Conservation (phyloP, 2,113 vertebrate genomes). For the Pycnonotus jocosus region DNA sequence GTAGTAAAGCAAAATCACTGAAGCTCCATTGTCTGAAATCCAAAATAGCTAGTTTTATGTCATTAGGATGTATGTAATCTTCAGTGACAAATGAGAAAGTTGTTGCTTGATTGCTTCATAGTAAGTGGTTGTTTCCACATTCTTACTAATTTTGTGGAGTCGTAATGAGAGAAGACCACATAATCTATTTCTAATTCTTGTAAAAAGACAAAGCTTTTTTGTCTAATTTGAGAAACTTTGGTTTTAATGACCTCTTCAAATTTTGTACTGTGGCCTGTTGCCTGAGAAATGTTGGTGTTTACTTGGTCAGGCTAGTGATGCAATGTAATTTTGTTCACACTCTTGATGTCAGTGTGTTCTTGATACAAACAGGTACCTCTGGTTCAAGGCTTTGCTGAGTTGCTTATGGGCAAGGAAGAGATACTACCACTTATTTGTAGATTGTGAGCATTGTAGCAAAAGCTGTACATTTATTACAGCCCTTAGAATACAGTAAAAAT, state of each 20-base stretch:
- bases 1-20: background rate
- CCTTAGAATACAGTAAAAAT: background rate
- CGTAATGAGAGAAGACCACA: background rate
- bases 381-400: background rate
- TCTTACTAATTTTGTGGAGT: background rate
- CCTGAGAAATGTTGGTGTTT: background rate
- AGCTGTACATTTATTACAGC: background rate
- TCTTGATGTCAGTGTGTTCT: rapidly evolving
- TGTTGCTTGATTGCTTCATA: background rate
- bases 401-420: background rate
- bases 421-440: background rate
- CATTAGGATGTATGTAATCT: background rate
- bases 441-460: background rate
- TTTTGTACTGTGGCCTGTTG: background rate
- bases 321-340: background rate
- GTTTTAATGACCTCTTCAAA: background rate
- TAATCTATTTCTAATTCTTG: background rate
- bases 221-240: background rate
- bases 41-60: background rate
- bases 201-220: background rate
- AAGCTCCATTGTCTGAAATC: background rate
- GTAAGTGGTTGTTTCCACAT: background rate
- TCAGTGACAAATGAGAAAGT: background rate
- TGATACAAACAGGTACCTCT: background rate
- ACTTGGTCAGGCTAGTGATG: background rate